phyloP scores from a whole-genome alignment of 2,888 invertebrate species.

The Rotaria macrura region DNA sequence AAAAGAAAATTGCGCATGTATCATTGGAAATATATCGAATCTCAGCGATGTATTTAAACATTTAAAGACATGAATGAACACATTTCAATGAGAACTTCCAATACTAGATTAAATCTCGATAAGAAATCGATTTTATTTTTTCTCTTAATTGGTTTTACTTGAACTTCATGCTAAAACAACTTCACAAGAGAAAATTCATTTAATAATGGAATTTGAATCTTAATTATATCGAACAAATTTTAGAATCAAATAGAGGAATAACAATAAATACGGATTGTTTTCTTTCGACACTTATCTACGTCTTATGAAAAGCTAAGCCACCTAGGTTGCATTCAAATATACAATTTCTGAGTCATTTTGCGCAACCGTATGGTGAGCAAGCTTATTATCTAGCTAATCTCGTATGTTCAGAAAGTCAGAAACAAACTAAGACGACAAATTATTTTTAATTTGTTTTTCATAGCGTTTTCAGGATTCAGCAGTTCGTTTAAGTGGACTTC shows the following conservation, averaged over 20 bases:
- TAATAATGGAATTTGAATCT: slow-evolving; percentile 78
- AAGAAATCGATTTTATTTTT: background rate
- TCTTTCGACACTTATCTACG: slow-evolving; percentile 88
- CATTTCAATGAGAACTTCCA: no score
- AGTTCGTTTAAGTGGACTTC: background rate
- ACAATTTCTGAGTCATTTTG: slow-evolving; percentile 86
- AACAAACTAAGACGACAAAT: no score
- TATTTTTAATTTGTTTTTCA: no score
- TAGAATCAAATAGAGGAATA: slow-evolving; percentile 38
- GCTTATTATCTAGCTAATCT: slow-evolving; percentile 18
- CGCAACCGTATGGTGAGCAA: slow-evolving; percentile 44
- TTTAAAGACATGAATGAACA: no score
- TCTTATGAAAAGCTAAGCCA: slow-evolving; percentile 91
- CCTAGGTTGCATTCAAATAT: slow-evolving; percentile 92
- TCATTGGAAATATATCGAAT: no score
- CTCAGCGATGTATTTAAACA: no score
- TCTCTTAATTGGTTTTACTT: slow-evolving; percentile 60
- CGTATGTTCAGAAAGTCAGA: background rate
- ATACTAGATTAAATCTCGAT: background rate
- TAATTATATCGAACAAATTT: slow-evolving; percentile 67
- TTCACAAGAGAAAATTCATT: slow-evolving; percentile 81
- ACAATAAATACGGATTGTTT: slow-evolving; percentile 72
- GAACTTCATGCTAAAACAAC: slow-evolving; percentile 88
- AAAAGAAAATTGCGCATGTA: no score
- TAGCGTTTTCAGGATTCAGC: slow-evolving; percentile 16